These are phyloP conservation scores for Hydrotaea cyrtoneurina DNA, from an alignment of 2,888 invertebrate genomes.

Conservation along the genomic window DNA sequence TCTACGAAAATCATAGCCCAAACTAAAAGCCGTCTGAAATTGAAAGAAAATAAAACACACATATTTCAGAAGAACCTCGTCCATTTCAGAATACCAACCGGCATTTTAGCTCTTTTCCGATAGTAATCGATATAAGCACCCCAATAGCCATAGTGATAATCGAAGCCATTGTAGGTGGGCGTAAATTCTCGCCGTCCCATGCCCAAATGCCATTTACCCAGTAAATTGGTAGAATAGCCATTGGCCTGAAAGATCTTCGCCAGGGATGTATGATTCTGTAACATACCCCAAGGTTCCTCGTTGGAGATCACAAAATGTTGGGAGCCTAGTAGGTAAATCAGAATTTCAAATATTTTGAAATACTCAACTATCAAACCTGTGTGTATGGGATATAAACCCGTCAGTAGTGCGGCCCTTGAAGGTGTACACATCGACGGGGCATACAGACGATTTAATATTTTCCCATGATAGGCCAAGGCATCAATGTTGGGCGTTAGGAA, in stretches of 20 bases:
- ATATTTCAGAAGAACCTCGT: too few relatives aligned
- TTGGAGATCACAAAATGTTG: conserved; percentile 87
- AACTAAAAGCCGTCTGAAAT: conserved; percentile 58
- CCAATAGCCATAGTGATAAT: conserved; percentile 92
- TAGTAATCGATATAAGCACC: conserved; percentile 91
- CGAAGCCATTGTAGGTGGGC: conserved; percentile 89
- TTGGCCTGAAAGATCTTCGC: conserved; percentile 86
- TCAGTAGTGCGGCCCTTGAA: conserved; percentile 89
- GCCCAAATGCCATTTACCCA: conserved; percentile 97
- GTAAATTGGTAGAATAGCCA: conserved; percentile 90
- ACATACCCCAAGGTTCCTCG: conserved; percentile 87
- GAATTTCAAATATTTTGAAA: not conserved
- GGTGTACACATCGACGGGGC: conserved; percentile 93
- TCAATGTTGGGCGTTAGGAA: conserved; percentile 96
- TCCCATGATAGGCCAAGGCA: conserved; percentile 90
- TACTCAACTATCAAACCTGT: conserved; percentile 81
- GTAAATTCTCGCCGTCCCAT: conserved; percentile 84
- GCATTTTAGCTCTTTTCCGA: conserved; percentile 83
- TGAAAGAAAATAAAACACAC: not conserved
- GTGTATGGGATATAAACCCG: conserved; percentile 93
- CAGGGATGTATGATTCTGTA: conserved; percentile 85
- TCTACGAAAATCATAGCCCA: conserved; percentile 82
- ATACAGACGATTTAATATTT: conserved; percentile 90
- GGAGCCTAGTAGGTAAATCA: too few relatives aligned
- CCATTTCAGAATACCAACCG: conserved; percentile 72